Evolutionary conservation across 1,140 invertebrate genomes (phyloP).

Genomic region (Brachionus rotundiformis): DNA sequence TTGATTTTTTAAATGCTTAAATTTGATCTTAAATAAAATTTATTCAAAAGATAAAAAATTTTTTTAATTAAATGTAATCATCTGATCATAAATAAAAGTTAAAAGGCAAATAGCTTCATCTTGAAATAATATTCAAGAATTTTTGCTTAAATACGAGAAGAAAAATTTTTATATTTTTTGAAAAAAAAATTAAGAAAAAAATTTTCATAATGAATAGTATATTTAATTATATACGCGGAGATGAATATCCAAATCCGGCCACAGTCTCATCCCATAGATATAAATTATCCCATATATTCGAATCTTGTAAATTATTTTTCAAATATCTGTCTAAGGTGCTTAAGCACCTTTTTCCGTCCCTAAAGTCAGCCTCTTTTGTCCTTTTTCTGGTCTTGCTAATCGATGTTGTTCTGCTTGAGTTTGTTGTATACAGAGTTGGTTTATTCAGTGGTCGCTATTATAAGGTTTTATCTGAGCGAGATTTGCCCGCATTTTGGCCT

Average conservation of each 20-base stretch:
- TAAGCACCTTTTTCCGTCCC: conserved; percentile 9
- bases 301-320: conserved; percentile 21
- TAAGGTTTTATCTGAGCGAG: conserved; percentile 65
- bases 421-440: conserved; percentile 67
- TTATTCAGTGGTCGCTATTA: conserved; percentile 67
- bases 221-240: conserved; percentile 38
- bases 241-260: conserved; percentile 10
- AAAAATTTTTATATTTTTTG: no score
- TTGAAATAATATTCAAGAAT: conserved; percentile 41
- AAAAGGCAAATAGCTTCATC: conserved; percentile 4
- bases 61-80: conserved; percentile 23
- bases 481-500: conserved; percentile 63
- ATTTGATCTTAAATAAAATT: conserved; percentile 5
- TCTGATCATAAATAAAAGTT: not conserved
- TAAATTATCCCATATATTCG: conserved; percentile 25
- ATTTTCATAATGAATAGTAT: conserved; percentile 1
- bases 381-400: not conserved
- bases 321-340: conserved; percentile 2
- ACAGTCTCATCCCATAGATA: not conserved
- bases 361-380: conserved; percentile 7
- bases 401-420: conserved; percentile 29
- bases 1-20: not conserved
- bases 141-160: not conserved
- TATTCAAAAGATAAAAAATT: conserved; percentile 20
- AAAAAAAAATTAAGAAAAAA: no score